These are phyloP conservation scores for Diplazon laetatorius DNA, from an alignment of 2,888 invertebrate species.

Conservation along the genomic window DNA sequence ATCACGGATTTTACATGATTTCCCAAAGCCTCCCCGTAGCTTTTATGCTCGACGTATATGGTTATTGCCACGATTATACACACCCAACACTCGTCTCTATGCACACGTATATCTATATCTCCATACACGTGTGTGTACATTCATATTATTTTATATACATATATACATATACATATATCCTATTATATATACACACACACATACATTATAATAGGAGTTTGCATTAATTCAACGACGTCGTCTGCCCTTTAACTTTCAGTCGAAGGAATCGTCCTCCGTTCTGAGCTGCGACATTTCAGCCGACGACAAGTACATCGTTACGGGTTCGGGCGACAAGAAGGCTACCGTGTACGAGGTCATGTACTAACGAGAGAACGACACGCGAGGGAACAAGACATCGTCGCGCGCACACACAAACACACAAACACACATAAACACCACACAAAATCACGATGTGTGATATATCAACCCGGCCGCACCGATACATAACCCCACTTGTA, in stretches of 20 bases:
- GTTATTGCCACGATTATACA: conserved; percentile 11
- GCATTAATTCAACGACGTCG: conserved; percentile 38
- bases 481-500: conserved; percentile 60
- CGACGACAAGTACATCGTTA: conserved; percentile 99
- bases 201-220: too few species aligned
- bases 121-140: background rate
- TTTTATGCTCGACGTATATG: conserved; percentile 25
- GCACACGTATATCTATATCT: background rate
- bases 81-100: background rate
- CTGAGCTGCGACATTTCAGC: conserved; percentile 99
- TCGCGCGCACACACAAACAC: conserved; percentile 7
- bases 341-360: conserved; percentile 98
- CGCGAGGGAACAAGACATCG: conserved; percentile 36
- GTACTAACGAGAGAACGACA: conserved; percentile 84
- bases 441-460: conserved; percentile 14
- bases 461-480: conserved; percentile 42
- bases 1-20: conserved; percentile 34
- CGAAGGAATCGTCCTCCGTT: conserved; percentile 98
- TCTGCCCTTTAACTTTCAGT: conserved; percentile 84
- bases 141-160: conserved; percentile 4
- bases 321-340: conserved; percentile 99
- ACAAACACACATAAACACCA: conserved; percentile 32
- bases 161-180: background rate
- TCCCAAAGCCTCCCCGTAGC: conserved; percentile 39
- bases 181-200: too few species aligned